Base-by-base conservation (phyloP, 2,797 vertebrate genomes). In the Sarcophilus harrisii region DNA sequence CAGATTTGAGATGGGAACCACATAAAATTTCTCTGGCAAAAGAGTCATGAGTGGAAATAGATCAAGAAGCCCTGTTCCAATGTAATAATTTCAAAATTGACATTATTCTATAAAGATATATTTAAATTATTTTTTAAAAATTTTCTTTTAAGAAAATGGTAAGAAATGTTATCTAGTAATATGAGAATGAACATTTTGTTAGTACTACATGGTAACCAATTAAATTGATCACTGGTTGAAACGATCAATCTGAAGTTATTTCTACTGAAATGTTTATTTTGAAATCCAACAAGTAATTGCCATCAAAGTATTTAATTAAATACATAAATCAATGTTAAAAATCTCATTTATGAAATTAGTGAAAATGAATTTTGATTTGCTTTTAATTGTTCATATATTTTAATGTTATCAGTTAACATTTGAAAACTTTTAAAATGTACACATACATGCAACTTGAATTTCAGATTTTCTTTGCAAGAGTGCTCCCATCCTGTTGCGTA, bases 371-470 rank as follows among this genome's bases (percentile, higher is more conserved):
- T 91, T 4, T 91, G 60, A 57, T 1, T 4, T 4, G 91, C n/a
- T 21, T 27, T 49, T 49, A 81, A 55, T 54, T 52, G 28, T 10
- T 38, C 16, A 60, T 5, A 4, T 32, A 28, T 13, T 4, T n/a
- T 52, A 52, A 52, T 52, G 52, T 16, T 49, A 24, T 45, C 24
- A 18, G 45, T 45, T 13, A 27, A 45, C 92, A 45, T 1, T 0
- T 1, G 3, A 16, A 55, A 30, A 9, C 2, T 81, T 92, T 52
- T 54, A 6, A 38, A 38, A 2, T 13, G 30, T 16, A 91, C 45
- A 99, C 99, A 95, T 99, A 99, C 99, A 99, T 98, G 99, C 99
- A 90, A 99, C 99, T 93, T 99, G 99, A 94, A 99, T 98, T 97
- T 99, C 99, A 0, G 99, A 98, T 98, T 98, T 99, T 98, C 98